These are phyloP conservation scores for Heliopora coerulea DNA, from an alignment of 92 coral and sea anemone genomes.

Conservation along the genomic window DNA sequence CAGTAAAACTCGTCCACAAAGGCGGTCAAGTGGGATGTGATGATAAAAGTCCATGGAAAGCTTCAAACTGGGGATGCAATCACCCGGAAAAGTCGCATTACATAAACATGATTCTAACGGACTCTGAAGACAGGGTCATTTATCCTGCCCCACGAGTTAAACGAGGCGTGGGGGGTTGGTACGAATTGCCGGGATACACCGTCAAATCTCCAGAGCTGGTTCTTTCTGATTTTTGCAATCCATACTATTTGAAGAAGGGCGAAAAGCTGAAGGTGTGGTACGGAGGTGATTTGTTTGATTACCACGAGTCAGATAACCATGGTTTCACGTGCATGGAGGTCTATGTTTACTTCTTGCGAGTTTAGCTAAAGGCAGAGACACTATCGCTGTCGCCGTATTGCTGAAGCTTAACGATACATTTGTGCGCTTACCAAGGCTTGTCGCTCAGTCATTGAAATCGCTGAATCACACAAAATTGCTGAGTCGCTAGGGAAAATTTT, in stretches of 20 bases:
- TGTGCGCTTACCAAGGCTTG: no score
- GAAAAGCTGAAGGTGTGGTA: slow-evolving; percentile 16
- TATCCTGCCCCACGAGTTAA: slow-evolving; percentile 8
- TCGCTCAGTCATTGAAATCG: no score
- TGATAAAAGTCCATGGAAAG: background rate
- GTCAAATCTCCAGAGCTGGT: slow-evolving; percentile 8
- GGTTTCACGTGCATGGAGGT: slow-evolving; percentile 12
- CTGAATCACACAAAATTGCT: no score
- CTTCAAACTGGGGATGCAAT: background rate
- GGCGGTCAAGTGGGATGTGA: slow-evolving; percentile 2
- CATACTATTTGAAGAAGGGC: background rate
- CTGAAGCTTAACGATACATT: no score
- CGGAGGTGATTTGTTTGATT: background rate
- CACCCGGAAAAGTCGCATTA: background rate
- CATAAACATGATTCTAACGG: background rate
- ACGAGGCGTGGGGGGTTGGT: background rate
- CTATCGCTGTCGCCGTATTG: no score
- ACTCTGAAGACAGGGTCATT: background rate
- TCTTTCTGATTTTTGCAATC: slow-evolving; percentile 7
- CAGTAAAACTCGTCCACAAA: background rate
- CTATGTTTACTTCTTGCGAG: background rate
- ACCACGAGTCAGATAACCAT: background rate
- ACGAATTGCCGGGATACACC: slow-evolving; percentile 4
- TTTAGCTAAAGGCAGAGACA: no score
- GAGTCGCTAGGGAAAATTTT: no score